Evolutionary conservation across 2,113 vertebrate genomes (phyloP), one percentile per base, ranked within the genome.

Genomic region (Halichoerus grypus): DNA sequence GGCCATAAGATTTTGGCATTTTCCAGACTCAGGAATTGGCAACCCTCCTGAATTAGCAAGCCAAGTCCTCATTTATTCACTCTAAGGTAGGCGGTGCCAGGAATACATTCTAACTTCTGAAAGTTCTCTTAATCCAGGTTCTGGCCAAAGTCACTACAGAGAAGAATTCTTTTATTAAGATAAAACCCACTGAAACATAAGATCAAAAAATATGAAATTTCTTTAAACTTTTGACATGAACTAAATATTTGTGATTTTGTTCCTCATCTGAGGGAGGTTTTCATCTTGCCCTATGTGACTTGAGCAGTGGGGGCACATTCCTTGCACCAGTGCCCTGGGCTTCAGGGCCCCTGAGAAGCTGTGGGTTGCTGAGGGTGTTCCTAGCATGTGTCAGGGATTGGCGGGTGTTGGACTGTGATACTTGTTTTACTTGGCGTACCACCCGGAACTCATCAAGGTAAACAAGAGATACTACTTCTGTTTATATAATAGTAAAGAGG

Each of bases 61-160:
- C 86, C 92, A 96, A 96, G 63, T 63, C 31, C 83, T 92, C 72
- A n/a, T 84, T 85, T 61, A 84, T 94, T 65, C 85, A n/a, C 53
- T 71, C 67, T 11, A 74, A 93, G 36, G 28, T 24, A 22, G 14
- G 0, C 0, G 18, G 83, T 84, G 28, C 86, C 97, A 95, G 86
- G 86, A 84, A 84, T 12, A 79, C 51, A 74, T 91, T 95, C 61
- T 81, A 95, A 94, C 65, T 88, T 85, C 71, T n/a, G 55, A 91
- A 96, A 93, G 49, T 85, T 95, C 79, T 94, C 61, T 92, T 74
- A 55, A 59, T 88, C 63, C 49, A 81, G 16, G 24, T 61, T 91
- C 74, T 86, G 92, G 42, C 36, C 39, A 74, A 79, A 95, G 55
- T 77, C 14, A 61, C 36, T 76, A 18, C 15, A 42, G 53, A 65